Percentiles rank a stretch among this genome's conserved stretches.
phyloP scores from a whole-genome alignment of 92 coral and sea anemone genomes.

The Chrysogorgia sp. region DNA sequence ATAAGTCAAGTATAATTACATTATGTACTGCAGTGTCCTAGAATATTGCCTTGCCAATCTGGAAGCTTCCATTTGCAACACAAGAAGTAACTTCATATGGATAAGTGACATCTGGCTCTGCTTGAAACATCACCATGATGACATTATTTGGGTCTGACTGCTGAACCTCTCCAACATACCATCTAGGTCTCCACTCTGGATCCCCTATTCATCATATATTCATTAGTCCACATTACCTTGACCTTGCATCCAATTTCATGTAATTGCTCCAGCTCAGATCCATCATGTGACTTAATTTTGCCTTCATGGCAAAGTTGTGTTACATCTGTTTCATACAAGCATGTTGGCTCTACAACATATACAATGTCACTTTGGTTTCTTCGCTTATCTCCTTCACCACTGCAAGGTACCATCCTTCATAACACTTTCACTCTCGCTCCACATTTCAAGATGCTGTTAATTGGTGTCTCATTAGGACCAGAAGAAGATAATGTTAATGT shows the following conservation, averaged over 20 bases:
- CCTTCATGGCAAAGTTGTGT: constrained; percentile 30
- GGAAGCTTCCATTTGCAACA: not conserved
- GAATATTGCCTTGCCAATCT: not conserved
- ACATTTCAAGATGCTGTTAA: constrained; percentile 5
- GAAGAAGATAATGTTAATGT: not conserved
- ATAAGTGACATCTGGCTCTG: not conserved
- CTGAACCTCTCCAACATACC: no score
- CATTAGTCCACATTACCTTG: no score
- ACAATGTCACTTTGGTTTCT: not conserved
- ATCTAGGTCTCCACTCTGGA: no score
- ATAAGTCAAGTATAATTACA: no score
- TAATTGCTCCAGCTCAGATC: no score
- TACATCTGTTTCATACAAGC: constrained; percentile 22
- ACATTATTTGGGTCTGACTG: no score
- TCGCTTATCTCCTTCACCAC: constrained; percentile 30
- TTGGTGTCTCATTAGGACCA: not conserved
- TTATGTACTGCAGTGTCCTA: not conserved
- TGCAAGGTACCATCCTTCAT: no score
- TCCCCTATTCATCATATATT: no score
- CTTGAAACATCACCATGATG: not conserved
- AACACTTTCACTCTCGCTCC: constrained; percentile 47
- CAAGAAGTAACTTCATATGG: not conserved
- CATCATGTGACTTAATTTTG: no score
- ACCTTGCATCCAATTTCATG: no score
- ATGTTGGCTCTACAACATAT: constrained; percentile 48